These are phyloP conservation scores for Sitophilus oryzae DNA, from an alignment of 1,140 invertebrate genomes.

Conservation along the genomic window DNA sequence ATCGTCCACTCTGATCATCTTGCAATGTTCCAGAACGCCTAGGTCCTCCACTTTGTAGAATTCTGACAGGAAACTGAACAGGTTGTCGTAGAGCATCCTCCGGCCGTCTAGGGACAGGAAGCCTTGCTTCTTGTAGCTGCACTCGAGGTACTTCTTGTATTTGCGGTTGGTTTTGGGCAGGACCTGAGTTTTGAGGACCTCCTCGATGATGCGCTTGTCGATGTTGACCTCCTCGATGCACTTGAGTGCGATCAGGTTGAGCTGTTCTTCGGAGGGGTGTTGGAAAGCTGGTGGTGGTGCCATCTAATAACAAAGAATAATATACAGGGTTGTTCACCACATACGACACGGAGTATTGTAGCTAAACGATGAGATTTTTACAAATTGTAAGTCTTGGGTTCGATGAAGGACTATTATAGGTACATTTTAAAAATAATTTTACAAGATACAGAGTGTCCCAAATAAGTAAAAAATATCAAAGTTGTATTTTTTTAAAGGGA, in stretches of 20 bases:
- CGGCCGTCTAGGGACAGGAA: conserved; percentile 24
- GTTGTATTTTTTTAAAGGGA: no score
- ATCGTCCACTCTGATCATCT: conserved; percentile 4
- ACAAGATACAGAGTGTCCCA: no score
- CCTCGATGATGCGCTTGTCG: conserved; percentile 15
- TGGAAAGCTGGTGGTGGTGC: neutral
- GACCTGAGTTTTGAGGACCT: conserved; percentile 3
- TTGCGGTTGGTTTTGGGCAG: conserved; percentile 16
- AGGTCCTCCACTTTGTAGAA: conserved; percentile 15
- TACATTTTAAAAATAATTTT: no score
- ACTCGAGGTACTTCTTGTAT: conserved; percentile 30
- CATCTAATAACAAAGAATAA: no score
- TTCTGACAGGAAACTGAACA: conserved; percentile 9
- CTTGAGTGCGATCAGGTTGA: conserved; percentile 10
- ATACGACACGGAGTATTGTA: no score
- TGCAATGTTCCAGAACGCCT: conserved; percentile 15
- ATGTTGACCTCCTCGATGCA: conserved; percentile 26
- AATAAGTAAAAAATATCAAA: no score
- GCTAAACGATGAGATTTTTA: no score
- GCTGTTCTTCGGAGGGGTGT: neutral
- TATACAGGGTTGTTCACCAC: no score
- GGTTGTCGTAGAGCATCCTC: conserved; percentile 17
- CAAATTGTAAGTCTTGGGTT: no score
- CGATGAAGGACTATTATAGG: no score
- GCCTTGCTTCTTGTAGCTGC: conserved; percentile 33